Percentiles rank a stretch among this genome's conserved stretches.
Conservation (phyloP, 35 echinoderm and acorn worm genomes). For the Hemicentrotus pulcherrimus region DNA sequence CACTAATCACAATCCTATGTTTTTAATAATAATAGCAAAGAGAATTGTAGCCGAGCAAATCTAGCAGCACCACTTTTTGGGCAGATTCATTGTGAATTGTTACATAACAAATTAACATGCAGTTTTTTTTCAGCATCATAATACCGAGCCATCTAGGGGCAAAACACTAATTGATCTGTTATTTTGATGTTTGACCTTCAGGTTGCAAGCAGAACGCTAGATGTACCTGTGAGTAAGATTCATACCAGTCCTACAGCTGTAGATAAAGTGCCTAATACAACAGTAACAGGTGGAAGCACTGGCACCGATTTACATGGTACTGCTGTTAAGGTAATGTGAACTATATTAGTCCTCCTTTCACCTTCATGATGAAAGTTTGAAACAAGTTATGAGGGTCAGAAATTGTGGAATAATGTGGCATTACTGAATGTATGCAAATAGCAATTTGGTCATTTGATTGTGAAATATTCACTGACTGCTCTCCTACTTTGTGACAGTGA, state of each 20-base stretch:
- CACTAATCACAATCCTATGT: too few species aligned
- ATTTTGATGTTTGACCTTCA: not conserved
- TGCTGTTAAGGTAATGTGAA: conserved; percentile 56
- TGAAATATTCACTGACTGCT: too few species aligned
- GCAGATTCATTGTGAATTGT: not conserved
- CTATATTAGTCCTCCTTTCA: not conserved
- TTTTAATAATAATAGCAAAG: too few species aligned
- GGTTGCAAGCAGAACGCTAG: conserved; percentile 48
- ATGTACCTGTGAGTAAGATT: conserved; percentile 34
- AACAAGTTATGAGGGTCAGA: too few species aligned
- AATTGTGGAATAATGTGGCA: too few species aligned
- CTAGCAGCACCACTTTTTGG: not conserved
- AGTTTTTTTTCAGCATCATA: not conserved
- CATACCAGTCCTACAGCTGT: not conserved
- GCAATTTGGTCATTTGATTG: too few species aligned
- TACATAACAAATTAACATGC: not conserved
- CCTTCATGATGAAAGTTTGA: not conserved
- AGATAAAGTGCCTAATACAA: conserved; percentile 52
- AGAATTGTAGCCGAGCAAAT: too few species aligned
- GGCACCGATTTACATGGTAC: conserved; percentile 57
- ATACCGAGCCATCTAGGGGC: not conserved
- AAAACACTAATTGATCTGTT: not conserved
- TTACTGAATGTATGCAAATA: too few species aligned
- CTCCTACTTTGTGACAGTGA: too few species aligned
- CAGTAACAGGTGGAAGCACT: conserved; percentile 47